Evolutionary conservation across 2,797 vertebrate genomes (phyloP), one percentile per base, ranked within the genome.

Genomic region (Siniperca scherzeri): DNA sequence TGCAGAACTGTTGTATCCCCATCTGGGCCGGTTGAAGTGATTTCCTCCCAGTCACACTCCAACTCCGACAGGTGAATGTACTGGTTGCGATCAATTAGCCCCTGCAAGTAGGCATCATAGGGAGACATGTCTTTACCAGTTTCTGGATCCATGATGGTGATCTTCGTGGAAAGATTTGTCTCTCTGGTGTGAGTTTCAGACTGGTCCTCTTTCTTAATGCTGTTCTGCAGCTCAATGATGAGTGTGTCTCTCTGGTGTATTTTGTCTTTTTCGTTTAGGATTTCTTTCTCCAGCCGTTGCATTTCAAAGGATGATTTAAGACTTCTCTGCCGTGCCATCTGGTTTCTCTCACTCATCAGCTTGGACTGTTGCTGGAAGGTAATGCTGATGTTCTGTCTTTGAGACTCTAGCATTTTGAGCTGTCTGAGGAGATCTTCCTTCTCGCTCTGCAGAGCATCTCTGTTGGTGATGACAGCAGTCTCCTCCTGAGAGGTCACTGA

Each of bases 11-110:
- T 96, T 33, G 94, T 86, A 75, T 98, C 97, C 0, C 98, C 98
- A 0, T 95, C 95, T 21, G 96, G 96, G 2, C 97, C 96, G 1
- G 88, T 91, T 22, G 96, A 98, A 57, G 97, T 97, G 57, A 99
- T 90, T 92, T 98, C 97, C 90, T 99, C 98, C 97, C 99, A 99
- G 93, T 98, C 97, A 2, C 98, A 99, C 81, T 99, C 98, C 30
- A 99, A 93, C 85, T 97, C 96, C 33, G 98, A 96, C 76, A 99
- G 92, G 52, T 98, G 96, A 61, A 99, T 96, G 83, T 99, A 99
- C 82, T 99, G 96, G 50, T 92, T 89, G 10, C 97, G 95, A 78
- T 98, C 97, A 64, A 99, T 97, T 70, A 99, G 89, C 17, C 98
- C 98, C 83, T 94, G 92, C 59, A 96, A 60, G 50, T 98, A 99